Evolutionary conservation across 1,140 invertebrate species (phyloP), one percentile per base, ranked within the genome.

Genomic region (Procambarus virginalis): DNA sequence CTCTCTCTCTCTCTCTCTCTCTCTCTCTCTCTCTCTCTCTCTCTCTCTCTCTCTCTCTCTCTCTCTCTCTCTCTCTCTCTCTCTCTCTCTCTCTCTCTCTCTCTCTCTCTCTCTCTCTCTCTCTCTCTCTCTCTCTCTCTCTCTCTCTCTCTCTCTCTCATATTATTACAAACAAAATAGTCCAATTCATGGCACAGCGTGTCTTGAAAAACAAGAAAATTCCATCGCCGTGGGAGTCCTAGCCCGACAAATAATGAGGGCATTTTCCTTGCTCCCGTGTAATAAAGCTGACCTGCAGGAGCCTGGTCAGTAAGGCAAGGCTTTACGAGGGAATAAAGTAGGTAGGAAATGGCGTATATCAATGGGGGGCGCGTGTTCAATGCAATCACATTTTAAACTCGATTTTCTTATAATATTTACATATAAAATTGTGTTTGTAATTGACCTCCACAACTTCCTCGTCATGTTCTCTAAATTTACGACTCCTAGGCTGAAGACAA

Each of bases 101-200:
- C 5, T 64, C 14, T 20, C 60, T 64, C 60, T 64, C 60, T 64
- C 60, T 64, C 60, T 64, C 60, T 64, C 60, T 64, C 60, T 64
- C 60, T 64, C 60, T 64, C 60, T 64, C 60, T 64, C 60, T 64
- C 60, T 64, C 60, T 64, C 60, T 64, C 60, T 64, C 60, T 64
- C 60, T 64, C 60, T 64, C 60, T 64, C 60, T 64, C 60, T 64
- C 60, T 64, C 60, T 64, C 60, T 64, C 60, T 64, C 60, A 17
- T 17, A 2, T 17, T 64, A 64, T 5, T 64, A 12, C 17, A 64
- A 17, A 64, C 60, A 17, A 20, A 17, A 20, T 10, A 14, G 12
- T 17, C 60, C 10, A 64, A 64, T 20, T 17, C 60, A 20, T 20
- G 60, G 17, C 60, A 14, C 20, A 20, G 17, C 60, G 17, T 64